phyloP scores from a whole-genome alignment of 2,113 vertebrate genomes.

The Notarius quadriscutis region DNA sequence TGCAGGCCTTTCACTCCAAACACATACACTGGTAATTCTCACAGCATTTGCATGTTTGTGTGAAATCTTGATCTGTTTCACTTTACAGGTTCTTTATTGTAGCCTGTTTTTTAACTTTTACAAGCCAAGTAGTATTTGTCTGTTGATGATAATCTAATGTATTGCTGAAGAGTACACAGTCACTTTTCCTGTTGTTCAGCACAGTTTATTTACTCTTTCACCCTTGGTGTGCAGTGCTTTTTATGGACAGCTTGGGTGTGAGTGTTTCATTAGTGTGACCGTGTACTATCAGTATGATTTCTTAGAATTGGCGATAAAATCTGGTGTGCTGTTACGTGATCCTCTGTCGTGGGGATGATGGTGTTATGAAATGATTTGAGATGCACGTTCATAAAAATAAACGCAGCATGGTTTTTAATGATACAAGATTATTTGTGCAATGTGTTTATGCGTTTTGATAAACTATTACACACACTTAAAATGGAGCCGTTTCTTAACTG shows the following conservation, averaged over 20 bases:
- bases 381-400: neutral
- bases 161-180: neutral
- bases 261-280: neutral
- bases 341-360: neutral
- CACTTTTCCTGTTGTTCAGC: neutral
- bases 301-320: neutral
- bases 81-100: neutral
- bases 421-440: neutral
- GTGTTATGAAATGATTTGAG: neutral
- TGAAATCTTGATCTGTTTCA: constrained; percentile 9
- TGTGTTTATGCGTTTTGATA: neutral
- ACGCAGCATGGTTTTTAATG: neutral
- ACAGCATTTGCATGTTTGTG: constrained; percentile 31
- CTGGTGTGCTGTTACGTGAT: neutral
- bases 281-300: neutral
- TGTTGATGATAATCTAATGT: neutral
- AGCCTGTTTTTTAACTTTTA: neutral
- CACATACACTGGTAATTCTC: constrained; percentile 13
- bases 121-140: neutral
- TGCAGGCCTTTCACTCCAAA: neutral
- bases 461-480: neutral
- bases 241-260: neutral
- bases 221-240: neutral
- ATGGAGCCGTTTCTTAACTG: neutral
- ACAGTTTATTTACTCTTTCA: neutral